A percentile compares a stretch with the other conserved stretches of the same genome.
phyloP scores from a whole-genome alignment of 2,797 vertebrate genomes.

The Esox lucius region DNA sequence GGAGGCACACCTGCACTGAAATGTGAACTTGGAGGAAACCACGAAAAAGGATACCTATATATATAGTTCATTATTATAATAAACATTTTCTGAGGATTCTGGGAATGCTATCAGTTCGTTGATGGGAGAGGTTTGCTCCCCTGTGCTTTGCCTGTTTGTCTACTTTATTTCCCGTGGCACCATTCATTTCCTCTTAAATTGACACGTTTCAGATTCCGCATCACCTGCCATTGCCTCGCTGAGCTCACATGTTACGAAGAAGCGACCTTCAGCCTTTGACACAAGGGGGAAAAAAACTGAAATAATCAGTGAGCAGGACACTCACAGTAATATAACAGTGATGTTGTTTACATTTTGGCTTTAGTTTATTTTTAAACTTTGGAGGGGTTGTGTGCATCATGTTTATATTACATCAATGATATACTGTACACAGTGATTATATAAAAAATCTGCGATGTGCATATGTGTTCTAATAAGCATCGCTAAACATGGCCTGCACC shows the following conservation, averaged over 20 bases:
- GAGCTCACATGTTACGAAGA: slow-evolving; percentile 23
- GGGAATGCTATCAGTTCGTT: slow-evolving; percentile 49
- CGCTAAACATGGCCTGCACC: no score
- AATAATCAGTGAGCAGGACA: not conserved
- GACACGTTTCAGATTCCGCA: slow-evolving; percentile 32
- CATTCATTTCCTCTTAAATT: slow-evolving; percentile 34
- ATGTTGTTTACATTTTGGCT: no score
- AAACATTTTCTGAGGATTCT: slow-evolving; percentile 22
- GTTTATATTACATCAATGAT: no score
- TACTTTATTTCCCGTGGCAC: slow-evolving; percentile 27
- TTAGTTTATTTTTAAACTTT: no score
- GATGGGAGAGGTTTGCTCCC: slow-evolving; percentile 31
- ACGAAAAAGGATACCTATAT: slow-evolving; percentile 31
- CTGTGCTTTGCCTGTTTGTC: slow-evolving; percentile 20
- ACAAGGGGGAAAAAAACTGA: not conserved
- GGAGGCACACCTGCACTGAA: slow-evolving; percentile 39
- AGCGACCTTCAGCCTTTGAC: not conserved
- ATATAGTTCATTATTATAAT: slow-evolving; percentile 10
- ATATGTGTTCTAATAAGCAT: no score
- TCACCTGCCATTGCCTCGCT: slow-evolving; percentile 23
- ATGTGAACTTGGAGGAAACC: slow-evolving; percentile 28
- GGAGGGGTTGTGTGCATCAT: no score
- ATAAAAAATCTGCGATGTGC: no score
- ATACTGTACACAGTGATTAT: no score
- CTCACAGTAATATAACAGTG: not conserved